Base-by-base conservation (phyloP, 2,113 vertebrate species). In the Mystacornis crossleyi region DNA sequence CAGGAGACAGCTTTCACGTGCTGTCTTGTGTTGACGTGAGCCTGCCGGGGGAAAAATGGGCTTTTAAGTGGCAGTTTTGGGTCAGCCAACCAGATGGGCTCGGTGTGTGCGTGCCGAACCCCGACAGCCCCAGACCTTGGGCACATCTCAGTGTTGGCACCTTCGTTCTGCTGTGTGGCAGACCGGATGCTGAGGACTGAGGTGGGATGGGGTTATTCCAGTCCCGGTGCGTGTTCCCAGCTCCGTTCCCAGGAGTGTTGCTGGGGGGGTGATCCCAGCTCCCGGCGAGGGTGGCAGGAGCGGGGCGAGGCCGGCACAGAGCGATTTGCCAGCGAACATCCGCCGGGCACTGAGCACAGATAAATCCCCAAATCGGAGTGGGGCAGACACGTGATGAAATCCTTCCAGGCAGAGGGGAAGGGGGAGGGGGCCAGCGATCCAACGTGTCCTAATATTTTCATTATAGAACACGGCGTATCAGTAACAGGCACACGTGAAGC, bases 371-470 rank as follows among this genome's bases (percentile, higher is more conserved):
- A 83, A 86, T 91, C 28, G 11, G 93, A 77, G 36, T 0, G 1
- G 21, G 88, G 93, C 94, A 94, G 92, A 67, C 90, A 2, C 36
- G 75, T 92, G 96, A 94, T 6, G 89, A 95, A 97, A 96, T 94
- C 71, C 88, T 89, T 90, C 60, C 90, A 88, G 78, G 85, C 34
- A 3, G 82, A 81, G 67, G 60, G 34, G 67, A 86, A 13, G 90
- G 82, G 85, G 92, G 90, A 72, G 47, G 66, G 61, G 38, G 29
- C 16, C 3, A 4, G 53, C 62, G 26, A 53, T 74, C 85, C 75
- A 53, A 43, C 9, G 10, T 71, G 43, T 94, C 43, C 82, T 55
- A 70, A 33, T 88, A 55, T 91, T 95, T 96, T 93, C 75, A 17
- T 86, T 90, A 12, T 54, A 81, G 70, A n/a, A 17, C 75, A 5